Evolutionary conservation across 2,888 invertebrate species (phyloP), one percentile per base, ranked within the genome.

Genomic region (Pristionchus fissidentatus): DNA sequence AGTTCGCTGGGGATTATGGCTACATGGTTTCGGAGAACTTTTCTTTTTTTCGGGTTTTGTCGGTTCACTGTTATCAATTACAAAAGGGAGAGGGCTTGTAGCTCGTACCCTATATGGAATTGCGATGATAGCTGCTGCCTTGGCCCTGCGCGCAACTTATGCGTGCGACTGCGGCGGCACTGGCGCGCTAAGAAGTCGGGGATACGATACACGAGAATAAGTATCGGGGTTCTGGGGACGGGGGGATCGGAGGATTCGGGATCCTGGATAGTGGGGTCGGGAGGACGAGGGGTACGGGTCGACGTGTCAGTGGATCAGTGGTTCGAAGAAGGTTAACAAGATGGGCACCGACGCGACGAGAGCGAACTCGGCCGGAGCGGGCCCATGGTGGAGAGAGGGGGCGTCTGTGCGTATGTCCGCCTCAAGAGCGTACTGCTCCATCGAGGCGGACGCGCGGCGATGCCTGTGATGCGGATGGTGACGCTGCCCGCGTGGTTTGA

Each of bases 11-110:
- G n/a, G n/a, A n/a, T n/a, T n/a, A n/a, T n/a, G n/a, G n/a, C n/a
- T n/a, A n/a, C n/a, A n/a, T n/a, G n/a, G n/a, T n/a, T n/a, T n/a
- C n/a, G n/a, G n/a, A n/a, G n/a, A n/a, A n/a, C n/a, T n/a, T 19
- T 32, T 4, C 35, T 70, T 41, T 70, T 70, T 70, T 70, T 70
- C 8, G 41, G n/a, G 41, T 70, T 70, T 70, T 70, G 41, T 43
- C 41, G 70, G 70, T 41, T 70, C 41, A 70, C 70, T 70, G 41
- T 70, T 70, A 32, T 70, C 3, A 70, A 70, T 70, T 41, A 70
- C 70, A 70, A 70, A 70, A 70, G n/a, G 43, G 32, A 41, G 35
- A n/a, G 60, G 60, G 32, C 13, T 32, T 32, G 60, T n/a, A 29
- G 60, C n/a, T n/a, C n/a, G n/a, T n/a, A n/a, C n/a, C n/a, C n/a